Base-by-base conservation (phyloP, 2,888 invertebrate genomes). In the Erpobdella octoculata region DNA sequence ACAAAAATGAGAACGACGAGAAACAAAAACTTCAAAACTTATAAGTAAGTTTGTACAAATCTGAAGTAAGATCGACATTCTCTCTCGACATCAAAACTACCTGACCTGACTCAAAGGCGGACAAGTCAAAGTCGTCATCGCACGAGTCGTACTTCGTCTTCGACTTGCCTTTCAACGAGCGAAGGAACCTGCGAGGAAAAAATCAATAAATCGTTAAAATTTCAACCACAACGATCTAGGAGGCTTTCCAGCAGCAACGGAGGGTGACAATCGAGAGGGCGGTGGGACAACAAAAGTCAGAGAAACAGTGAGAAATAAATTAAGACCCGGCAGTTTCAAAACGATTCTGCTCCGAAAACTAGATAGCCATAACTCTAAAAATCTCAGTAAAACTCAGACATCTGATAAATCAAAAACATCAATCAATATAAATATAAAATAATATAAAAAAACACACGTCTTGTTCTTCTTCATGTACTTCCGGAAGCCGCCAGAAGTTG, bases 41-140 rank as follows among this genome's bases (percentile, higher is more conserved):
- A 21, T 33, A 59, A 21, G 18, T 59, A 2, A 1, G 1, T 33
- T 15, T 5, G 18, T 15, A 15, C 0, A 1, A 0, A 46, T 15
- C 46, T 46, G 18, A 12, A 46, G 12, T 12, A 15, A 46, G 15
- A 18, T 15, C 15, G 12, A 46, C 15, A 18, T 18, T 18, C 46
- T 18, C 18, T 15, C 18, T 12, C 18, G 15, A 15, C 18, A 46
- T 15, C 15, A n/a, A n/a, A n/a, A n/a, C n/a, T n/a, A n/a, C n/a
- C n/a, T n/a, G n/a, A 67, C 88, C 88, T 28, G 90, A 90, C 79
- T 89, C 88, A 79, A 90, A 86, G 82, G 91, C 91, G 73, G 87
- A 86, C 83, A 90, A 87, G 82, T 91, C 91, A 83, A 88, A 90
- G 76, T 89, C 89, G 75, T 89, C 86, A 75, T 90, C 89, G 83